These are phyloP conservation scores for Diorhabda sublineata DNA, from an alignment of 1,140 invertebrate species.

Conservation along the genomic window DNA sequence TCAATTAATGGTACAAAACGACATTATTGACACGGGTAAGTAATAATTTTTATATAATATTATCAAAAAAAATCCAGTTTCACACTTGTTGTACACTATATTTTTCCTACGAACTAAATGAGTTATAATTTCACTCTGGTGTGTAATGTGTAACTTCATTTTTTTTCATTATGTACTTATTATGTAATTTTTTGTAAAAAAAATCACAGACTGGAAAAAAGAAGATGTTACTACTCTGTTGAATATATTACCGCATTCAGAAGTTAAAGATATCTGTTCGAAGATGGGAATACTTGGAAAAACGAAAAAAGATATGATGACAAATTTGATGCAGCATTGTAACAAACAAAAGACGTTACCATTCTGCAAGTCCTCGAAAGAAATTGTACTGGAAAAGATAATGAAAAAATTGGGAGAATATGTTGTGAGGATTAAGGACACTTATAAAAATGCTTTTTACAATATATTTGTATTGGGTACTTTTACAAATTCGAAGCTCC, in stretches of 20 bases:
- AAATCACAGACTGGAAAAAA: not conserved
- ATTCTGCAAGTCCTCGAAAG: constrained; percentile 4
- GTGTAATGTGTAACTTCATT: not conserved
- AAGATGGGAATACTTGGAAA: constrained; percentile 4
- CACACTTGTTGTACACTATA: too few relatives aligned
- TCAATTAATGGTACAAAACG: constrained; percentile 16
- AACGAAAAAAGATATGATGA: constrained; percentile 12
- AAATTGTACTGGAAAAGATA: constrained; percentile 13
- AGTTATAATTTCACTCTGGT: too few relatives aligned
- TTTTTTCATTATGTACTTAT: not conserved
- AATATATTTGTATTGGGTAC: constrained; percentile 24
- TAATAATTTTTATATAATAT: not conserved
- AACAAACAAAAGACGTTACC: not conserved
- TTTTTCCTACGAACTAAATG: too few relatives aligned
- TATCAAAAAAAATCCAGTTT: too few relatives aligned
- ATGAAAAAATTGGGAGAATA: constrained; percentile 17
- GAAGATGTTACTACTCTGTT: not conserved
- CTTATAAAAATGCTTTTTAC: constrained; percentile 17
- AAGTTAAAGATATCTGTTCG: not conserved
- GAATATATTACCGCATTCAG: not conserved
- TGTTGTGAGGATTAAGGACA: constrained; percentile 9
- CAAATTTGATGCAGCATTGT: constrained; percentile 5
- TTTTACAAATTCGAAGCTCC: constrained; percentile 24
- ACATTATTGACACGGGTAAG: constrained; percentile 22
- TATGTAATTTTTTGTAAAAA: not conserved